These are phyloP conservation scores for Bubalus kerabau DNA, from an alignment of 2,113 vertebrate species.

Conservation along the genomic window DNA sequence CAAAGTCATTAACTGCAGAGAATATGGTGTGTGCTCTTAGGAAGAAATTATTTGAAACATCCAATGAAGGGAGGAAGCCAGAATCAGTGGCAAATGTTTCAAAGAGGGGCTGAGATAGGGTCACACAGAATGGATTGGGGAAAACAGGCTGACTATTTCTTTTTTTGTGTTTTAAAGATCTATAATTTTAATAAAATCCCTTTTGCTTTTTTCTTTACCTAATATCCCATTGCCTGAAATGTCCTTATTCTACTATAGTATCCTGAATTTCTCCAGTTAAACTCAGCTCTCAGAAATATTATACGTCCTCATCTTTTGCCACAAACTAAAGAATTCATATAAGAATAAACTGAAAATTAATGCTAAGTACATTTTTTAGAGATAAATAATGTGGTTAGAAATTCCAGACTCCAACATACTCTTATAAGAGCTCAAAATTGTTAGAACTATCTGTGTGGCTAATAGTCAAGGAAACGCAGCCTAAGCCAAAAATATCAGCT, in stretches of 20 bases:
- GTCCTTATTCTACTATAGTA: neutral
- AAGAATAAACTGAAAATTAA: neutral
- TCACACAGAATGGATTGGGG: neutral
- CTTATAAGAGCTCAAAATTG: neutral
- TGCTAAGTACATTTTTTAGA: neutral
- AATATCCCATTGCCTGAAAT: neutral
- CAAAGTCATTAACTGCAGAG: conserved; percentile 20
- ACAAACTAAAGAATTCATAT: neutral
- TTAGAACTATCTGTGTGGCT: neutral
- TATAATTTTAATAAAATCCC: neutral
- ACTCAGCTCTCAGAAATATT: neutral
- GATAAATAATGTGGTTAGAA: neutral
- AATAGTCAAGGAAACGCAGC: neutral
- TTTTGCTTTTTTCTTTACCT: neutral
- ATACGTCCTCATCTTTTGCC: neutral
- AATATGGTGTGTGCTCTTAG: neutral
- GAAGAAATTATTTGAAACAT: neutral
- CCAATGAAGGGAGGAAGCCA: neutral
- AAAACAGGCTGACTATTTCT: neutral
- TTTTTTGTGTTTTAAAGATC: neutral
- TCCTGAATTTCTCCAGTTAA: neutral
- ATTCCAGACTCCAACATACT: neutral
- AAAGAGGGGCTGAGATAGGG: neutral
- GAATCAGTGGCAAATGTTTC: neutral
- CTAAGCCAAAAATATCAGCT: neutral